Base-by-base conservation (phyloP, 2,888 invertebrate species). In the Metellina segmentata region DNA sequence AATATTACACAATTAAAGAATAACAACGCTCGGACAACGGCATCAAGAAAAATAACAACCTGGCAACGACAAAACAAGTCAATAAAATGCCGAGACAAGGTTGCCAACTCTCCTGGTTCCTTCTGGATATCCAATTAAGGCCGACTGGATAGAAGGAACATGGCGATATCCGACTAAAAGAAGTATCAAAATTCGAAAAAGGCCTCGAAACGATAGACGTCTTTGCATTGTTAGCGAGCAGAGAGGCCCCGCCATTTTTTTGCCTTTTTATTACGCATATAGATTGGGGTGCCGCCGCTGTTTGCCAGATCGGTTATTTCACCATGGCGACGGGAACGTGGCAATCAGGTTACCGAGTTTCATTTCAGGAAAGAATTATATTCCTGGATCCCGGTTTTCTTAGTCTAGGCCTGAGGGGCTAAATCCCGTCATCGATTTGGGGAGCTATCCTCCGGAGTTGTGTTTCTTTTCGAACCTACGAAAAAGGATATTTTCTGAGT, bases 61-160 rank as follows among this genome's bases (percentile, higher is more conserved):
- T 16, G n/a, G 74, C 20, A 70, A 34, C 81, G 52, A 49, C 79
- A 72, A 75, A 85, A 88, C 81, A 88, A 88, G 81, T 69, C 72
- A 81, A 88, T 88, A 88, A 88, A 88, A 81, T 20, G 19, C 34
- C 20, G 34, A 61, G 61, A 16, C 19, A 20, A 71, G 71, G 72
- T 20, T 20, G 79, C 69, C 4, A 20, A n/a, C 69, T 69, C 69
- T 20, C 19, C 82, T 51, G 48, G 7, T 48, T 75, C n/a, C 34
- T 52, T n/a, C 74, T 34, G 75, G 81, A 88, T 88, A 88, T 75
- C 88, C 88, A 88, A 88, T 88, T 88, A 88, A 81, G 81, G 81
- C 48, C 75, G 74, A 11, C 20, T 19, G 51, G 70, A 88, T 48
- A 51, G 9, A 34, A 75, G 75, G 51, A 34, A 48, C 70, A 48